Base-by-base conservation (phyloP, 2,113 vertebrate species). In the Paradoxurus hermaphroditus region DNA sequence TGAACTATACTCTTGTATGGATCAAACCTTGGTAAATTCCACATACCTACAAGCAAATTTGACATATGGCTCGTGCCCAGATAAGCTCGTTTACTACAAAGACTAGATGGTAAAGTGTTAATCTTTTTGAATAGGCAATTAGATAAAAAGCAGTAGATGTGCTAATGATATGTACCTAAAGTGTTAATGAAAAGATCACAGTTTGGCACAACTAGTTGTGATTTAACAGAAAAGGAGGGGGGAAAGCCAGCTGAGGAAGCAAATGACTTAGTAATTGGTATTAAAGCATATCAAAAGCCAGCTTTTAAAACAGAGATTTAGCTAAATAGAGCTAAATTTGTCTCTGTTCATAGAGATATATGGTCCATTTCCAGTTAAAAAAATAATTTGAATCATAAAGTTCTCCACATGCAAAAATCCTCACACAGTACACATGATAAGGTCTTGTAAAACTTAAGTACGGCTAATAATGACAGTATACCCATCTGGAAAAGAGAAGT, bases 131-230 rank as follows among this genome's bases (percentile, higher is more conserved):
- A 93, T 75, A 96, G 27, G 53, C 39, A 83, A 70, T 78, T 84
- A 93, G 59, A 86, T 73, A 79, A 91, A 97, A 93, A 85, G 7
- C 39, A 91, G 44, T 86, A 46, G 77, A 83, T 79, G 46, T 90
- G 95, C 36, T 95, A 96, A 97, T 96, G 95, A 92, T 73, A 88
- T 90, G 83, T 93, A 44, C 83, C 75, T 92, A 49, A 94, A 73
- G 86, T 96, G 87, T 94, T 97, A 97, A 96, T 96, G 86, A 97
- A 79, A 90, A 88, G 77, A 96, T 96, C 86, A 65, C 82, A 94
- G 83, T 90, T 29, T 86, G 31, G 9, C 53, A 90, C 25, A 86
- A 82, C 31, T 59, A 90, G 27, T 79, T 94, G 73, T 83, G 34
- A 95, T 70, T 95, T 95, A 83, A 85, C 63, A 77, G 49, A 90